Base-by-base conservation (phyloP, 1,140 invertebrate species). In the Eupeodes corollae region DNA sequence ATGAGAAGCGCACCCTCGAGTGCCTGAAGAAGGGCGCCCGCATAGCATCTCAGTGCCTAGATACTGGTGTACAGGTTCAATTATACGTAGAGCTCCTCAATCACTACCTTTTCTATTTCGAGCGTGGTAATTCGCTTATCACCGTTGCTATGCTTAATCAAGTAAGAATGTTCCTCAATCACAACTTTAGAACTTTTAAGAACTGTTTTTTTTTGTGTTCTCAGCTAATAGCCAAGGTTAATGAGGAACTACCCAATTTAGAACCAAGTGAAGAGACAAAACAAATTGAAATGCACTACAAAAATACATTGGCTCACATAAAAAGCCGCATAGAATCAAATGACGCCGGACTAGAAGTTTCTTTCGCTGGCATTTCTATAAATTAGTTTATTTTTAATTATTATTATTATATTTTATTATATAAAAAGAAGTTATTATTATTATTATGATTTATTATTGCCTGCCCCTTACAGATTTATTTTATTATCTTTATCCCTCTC, bases 21-120 rank as follows among this genome's bases (percentile, higher is more conserved):
- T 98, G 94, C 69, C 72, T 99, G 44, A 97, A 96, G 68, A 98
- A 98, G 70, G 91, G 89, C 6, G 80, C 91, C 1, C 82, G 90
- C 51, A 94, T 98, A 53, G 91, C 91, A 3, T 91, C 88, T 56
- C 93, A 99, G 56, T 99, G 95, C 56, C 92, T 99, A 88, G 95
- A 98, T 70, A 80, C 82, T n/a, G 86, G 86, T 5, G 92, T 98
- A 16, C 92, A 98, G 73, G 89, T 93, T 8, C 93, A 98, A 63
- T 73, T 98, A 3, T 90, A 93, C 64, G 89, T 95, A 14, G 94
- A 98, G 69, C 76, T 99, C 42, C 72, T 98, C 9, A 95, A 96
- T 68, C 81, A 91, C 57, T 97, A 97, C 69, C 80, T 95, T 33
- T 91, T 93, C 68, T 96, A 97, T 64, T 87, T 87, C 56, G 91